phyloP scores from a whole-genome alignment of 2,797 vertebrate genomes.

The Scleropages formosus region DNA sequence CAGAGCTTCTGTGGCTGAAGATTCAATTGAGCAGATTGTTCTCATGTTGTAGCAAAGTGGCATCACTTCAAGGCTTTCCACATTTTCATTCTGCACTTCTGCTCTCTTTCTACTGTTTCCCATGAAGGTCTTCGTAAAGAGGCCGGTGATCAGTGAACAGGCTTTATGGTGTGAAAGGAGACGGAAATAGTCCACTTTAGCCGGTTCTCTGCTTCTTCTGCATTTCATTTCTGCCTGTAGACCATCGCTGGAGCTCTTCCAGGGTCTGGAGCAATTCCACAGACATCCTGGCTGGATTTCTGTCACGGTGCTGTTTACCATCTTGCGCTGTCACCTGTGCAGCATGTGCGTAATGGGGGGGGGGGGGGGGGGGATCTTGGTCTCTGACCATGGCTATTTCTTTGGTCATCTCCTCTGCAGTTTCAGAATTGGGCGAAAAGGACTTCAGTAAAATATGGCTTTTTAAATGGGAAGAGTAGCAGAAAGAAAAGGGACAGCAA shows the following conservation, averaged over 20 bases:
- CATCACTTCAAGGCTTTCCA: neutral
- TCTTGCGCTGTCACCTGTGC: slow-evolving; percentile 27
- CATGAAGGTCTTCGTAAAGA: neutral
- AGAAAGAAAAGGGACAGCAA: neutral
- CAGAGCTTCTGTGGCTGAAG: neutral
- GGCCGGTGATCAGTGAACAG: too few relatives aligned
- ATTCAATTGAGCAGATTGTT: neutral
- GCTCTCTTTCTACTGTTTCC: neutral
- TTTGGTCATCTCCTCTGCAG: too few relatives aligned
- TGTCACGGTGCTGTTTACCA: slow-evolving; percentile 17
- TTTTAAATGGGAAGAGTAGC: neutral
- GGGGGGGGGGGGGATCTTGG: too few relatives aligned
- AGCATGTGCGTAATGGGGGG: neutral
- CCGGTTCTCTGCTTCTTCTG: neutral
- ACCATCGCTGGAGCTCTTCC: slow-evolving; percentile 43
- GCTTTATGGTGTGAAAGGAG: too few relatives aligned
- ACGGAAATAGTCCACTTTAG: too few relatives aligned
- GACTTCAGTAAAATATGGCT: too few relatives aligned
- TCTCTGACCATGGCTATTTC: neutral
- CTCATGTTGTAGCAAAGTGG: neutral
- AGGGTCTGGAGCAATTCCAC: slow-evolving; percentile 37
- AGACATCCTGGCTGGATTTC: slow-evolving; percentile 26
- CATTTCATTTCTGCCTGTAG: slow-evolving; percentile 33
- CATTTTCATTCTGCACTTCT: neutral
- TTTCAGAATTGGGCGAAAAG: too few relatives aligned